Conservation (phyloP, 2,797 vertebrate species). For the Anguilla megastoma region DNA sequence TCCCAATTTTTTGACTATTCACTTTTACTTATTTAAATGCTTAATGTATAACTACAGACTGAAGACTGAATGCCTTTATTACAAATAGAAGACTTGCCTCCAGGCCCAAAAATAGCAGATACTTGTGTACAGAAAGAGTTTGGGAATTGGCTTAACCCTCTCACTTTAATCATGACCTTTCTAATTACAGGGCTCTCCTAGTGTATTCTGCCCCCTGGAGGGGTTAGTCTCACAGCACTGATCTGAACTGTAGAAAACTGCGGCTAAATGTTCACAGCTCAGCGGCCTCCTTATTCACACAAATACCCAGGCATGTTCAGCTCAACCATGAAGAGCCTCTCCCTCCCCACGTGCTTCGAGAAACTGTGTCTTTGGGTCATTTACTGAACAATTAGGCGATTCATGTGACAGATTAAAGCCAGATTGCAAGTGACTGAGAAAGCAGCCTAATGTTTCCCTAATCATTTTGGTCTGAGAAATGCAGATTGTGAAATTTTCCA, state of each 20-base stretch:
- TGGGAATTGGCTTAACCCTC: slow-evolving; percentile 78
- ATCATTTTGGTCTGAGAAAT: slow-evolving; percentile 23
- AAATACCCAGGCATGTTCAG: neutral
- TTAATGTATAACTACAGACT: neutral
- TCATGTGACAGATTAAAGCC: slow-evolving; percentile 81
- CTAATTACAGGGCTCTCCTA: slow-evolving; percentile 71
- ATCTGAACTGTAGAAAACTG: slow-evolving; percentile 69
- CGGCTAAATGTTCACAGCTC: slow-evolving; percentile 69
- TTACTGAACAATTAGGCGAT: slow-evolving; percentile 81
- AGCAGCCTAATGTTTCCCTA: slow-evolving; percentile 74
- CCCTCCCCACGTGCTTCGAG: slow-evolving; percentile 78
- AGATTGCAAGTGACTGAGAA: slow-evolving; percentile 82
- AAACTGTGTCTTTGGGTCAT: slow-evolving; percentile 77
- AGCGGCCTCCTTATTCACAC: neutral
- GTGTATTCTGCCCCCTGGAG: slow-evolving; percentile 63
- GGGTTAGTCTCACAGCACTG: slow-evolving; percentile 63
- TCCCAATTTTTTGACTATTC: too few species aligned
- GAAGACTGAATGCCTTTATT: neutral
- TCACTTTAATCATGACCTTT: slow-evolving; percentile 80
- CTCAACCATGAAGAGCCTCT: slow-evolving; percentile 70
- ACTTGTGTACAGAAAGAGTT: slow-evolving; percentile 44
- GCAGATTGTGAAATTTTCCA: slow-evolving; percentile 55
- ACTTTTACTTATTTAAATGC: neutral
- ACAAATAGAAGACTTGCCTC: neutral
- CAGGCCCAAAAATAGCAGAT: neutral